Base-by-base conservation (phyloP, 2,113 vertebrate species). In the Illadopsis cleaveri region DNA sequence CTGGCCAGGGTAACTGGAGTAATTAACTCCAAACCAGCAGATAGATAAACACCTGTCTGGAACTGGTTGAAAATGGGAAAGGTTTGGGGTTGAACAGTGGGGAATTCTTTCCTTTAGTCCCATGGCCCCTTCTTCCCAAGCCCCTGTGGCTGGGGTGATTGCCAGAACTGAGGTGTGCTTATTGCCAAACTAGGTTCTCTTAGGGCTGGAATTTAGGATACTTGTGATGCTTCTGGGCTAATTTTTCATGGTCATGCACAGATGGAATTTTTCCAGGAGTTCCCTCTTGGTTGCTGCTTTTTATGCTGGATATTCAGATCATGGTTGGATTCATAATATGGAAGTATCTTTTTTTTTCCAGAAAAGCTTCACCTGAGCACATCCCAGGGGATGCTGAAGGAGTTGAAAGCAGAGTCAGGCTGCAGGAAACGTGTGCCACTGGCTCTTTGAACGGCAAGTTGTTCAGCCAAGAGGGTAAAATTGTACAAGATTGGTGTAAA, bases 401-500 rank as follows among this genome's bases (percentile, higher is more conserved):
- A 86, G 30, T 33, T 21, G 61, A 90, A 79, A 47, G 44, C 21
- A 68, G 25, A 73, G 57, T 11, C 54, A 64, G 24, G 20, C 76
- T 56, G 56, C 54, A 83, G 73, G 75, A 92, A 64, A 42, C 62
- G 56, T 0, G 0, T 1, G 1, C 48, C n/a, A 77, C 75, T 76
- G 61, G 21, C 54, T 90, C 75, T 73, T 30, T 90, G 92, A 95
- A 97, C 21, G 96, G 95, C 47, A 91, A 96, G 93, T 93, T 77
- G 48, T 8, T 71, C 69, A 87, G 30, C 5, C 22, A 28, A 31
- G 56, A 58, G 62, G n/a, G 62, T 44, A 56, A 82, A 90, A 87
- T 45, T 35, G 5, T n/a, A n/a, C 31, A 8, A 24, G 10, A 15
- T 9, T 24, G 23, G 15, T 78, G 27, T 73, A 42, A 72, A 87